A percentile compares a stretch with the other conserved stretches of the same genome.
Evolutionary conservation across 1,140 invertebrate genomes (phyloP).

Genomic region (Drosophila ohnishii): DNA sequence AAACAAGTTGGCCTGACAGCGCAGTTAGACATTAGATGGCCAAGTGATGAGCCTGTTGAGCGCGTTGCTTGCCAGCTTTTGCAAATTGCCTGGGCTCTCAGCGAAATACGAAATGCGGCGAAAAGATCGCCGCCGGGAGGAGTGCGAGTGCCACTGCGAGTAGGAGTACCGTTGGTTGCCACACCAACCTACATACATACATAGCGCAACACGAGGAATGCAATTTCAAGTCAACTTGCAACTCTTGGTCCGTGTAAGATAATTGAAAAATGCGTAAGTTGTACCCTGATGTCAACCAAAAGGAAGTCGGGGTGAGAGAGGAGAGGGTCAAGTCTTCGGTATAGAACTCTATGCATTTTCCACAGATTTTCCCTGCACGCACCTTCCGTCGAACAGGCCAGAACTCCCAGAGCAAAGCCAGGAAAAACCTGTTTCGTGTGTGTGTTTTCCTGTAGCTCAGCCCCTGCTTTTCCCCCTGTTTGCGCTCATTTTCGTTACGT

Average conservation of each 20-base stretch:
- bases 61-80: slow-evolving; percentile 59
- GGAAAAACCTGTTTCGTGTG: slow-evolving; percentile 63
- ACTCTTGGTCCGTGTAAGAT: slow-evolving; percentile 32
- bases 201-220: slow-evolving; percentile 60
- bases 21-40: slow-evolving; percentile 76
- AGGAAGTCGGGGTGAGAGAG: slow-evolving; percentile 19
- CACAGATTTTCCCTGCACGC: slow-evolving; percentile 67
- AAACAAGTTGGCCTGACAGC: slow-evolving; percentile 77
- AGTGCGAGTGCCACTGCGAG: slow-evolving; percentile 1
- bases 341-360: slow-evolving; percentile 63
- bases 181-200: slow-evolving; percentile 79
- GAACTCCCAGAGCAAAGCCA: slow-evolving; percentile 2
- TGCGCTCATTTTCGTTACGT: slow-evolving; percentile 77
- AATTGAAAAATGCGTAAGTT: slow-evolving; percentile 67
- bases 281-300: slow-evolving; percentile 61
- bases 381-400: slow-evolving; percentile 27
- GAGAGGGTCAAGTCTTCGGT: slow-evolving; percentile 49
- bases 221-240: slow-evolving; percentile 25
- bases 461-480: slow-evolving; percentile 28
- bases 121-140: slow-evolving; percentile 37
- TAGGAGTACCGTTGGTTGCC: slow-evolving; percentile 72
- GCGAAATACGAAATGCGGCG: slow-evolving; percentile 20
- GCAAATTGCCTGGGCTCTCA: slow-evolving; percentile 60
- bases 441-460: slow-evolving; percentile 56
- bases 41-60: slow-evolving; percentile 72